Evolutionary conservation across 2,797 vertebrate genomes (phyloP).

Genomic region (Gallinago nigripennis): DNA sequence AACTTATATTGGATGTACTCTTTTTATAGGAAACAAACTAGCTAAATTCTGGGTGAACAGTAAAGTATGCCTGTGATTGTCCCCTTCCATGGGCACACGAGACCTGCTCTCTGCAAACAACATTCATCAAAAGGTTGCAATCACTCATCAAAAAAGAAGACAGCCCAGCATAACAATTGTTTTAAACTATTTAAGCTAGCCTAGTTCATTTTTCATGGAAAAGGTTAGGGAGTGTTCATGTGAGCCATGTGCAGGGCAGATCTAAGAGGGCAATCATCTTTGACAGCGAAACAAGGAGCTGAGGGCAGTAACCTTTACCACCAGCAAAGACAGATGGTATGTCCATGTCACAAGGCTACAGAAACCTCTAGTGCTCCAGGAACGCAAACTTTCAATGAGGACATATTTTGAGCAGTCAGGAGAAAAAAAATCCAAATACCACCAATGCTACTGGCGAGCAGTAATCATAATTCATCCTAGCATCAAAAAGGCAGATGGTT

Average conservation of each 20-base stretch:
- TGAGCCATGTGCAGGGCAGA: not conserved
- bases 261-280: not conserved
- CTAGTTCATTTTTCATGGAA: not conserved
- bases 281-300: slow-evolving; percentile 11
- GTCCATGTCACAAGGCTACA: not conserved
- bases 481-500: slow-evolving; percentile 40
- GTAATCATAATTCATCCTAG: slow-evolving; percentile 31
- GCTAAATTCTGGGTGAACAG: not conserved
- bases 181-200: not conserved
- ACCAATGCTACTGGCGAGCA: not conserved
- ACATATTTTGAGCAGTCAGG: not conserved
- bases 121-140: not conserved
- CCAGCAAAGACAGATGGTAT: not conserved
- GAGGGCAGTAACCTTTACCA: slow-evolving; percentile 44
- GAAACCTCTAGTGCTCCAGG: not conserved
- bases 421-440: not conserved
- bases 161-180: not conserved
- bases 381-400: not conserved
- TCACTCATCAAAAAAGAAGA: not conserved
- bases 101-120: not conserved
- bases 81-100: not conserved
- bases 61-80: not conserved
- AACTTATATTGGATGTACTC: not conserved
- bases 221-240: not conserved
- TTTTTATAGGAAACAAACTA: not conserved